These are phyloP conservation scores for Metacarcinus magister DNA, from an alignment of 2,888 invertebrate genomes.

Conservation along the genomic window DNA sequence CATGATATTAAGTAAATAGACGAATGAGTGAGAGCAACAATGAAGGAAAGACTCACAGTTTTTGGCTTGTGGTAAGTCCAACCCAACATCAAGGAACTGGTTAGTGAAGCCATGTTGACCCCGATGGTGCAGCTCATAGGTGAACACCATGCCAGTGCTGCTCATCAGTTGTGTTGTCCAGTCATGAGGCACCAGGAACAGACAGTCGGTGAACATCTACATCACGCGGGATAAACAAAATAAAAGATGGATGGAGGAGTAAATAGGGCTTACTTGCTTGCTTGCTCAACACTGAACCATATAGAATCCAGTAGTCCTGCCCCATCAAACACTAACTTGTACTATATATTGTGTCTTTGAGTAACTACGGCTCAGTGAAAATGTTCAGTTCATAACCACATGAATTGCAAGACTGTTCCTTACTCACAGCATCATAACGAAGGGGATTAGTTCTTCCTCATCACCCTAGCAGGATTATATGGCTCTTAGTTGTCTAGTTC, in stretches of 20 bases:
- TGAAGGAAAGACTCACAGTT: slow-evolving; percentile 66
- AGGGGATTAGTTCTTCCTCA: background rate
- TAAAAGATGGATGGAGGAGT: background rate
- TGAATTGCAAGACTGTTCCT: background rate
- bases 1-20: background rate
- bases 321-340: background rate
- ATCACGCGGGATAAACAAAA: background rate
- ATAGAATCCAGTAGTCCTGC: background rate
- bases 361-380: background rate
- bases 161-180: slow-evolving; percentile 61
- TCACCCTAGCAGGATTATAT: background rate
- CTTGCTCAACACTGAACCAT: background rate
- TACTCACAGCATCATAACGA: background rate
- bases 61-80: slow-evolving; percentile 70
- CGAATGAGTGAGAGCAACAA: background rate
- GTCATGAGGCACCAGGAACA: slow-evolving; percentile 73
- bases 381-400: no score
- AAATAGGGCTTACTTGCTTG: background rate
- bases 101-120: slow-evolving; percentile 61
- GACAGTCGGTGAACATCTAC: slow-evolving; percentile 70
- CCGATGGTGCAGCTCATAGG: slow-evolving; percentile 73
- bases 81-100: slow-evolving; percentile 64
- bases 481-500: background rate
- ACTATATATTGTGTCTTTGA: background rate
- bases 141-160: slow-evolving; percentile 58